Evolutionary conservation across 2,797 vertebrate species (phyloP).

Genomic region (Syngnathus rostellatus): DNA sequence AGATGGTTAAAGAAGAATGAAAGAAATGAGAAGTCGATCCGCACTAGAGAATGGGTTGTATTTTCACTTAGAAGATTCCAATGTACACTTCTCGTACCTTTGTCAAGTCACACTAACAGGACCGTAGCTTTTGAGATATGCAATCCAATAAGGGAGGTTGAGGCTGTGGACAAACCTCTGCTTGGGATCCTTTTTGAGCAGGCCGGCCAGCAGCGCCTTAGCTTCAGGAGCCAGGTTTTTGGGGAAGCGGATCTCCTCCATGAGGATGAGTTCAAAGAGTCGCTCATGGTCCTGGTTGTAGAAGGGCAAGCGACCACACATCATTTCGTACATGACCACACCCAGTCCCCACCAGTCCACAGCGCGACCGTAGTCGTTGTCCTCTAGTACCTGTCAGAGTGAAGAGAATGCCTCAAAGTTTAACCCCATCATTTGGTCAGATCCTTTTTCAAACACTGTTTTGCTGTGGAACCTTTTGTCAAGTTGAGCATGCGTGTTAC

Average conservation of each 20-base stretch:
- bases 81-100: neutral
- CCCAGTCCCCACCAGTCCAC: slow-evolving; percentile 98
- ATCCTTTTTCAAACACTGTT: neutral
- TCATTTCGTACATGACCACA: slow-evolving; percentile 97
- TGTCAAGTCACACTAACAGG: neutral
- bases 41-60: too few relatives aligned
- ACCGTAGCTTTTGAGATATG: neutral
- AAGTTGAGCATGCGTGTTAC: slow-evolving; percentile 47
- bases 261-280: slow-evolving; percentile 91
- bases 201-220: slow-evolving; percentile 80
- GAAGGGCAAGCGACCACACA: slow-evolving; percentile 91
- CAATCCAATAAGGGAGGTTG: neutral
- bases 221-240: slow-evolving; percentile 85
- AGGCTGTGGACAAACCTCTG: slow-evolving; percentile 66
- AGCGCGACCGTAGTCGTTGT: slow-evolving; percentile 89
- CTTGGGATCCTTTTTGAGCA: slow-evolving; percentile 92
- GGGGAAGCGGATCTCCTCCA: slow-evolving; percentile 93
- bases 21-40: too few relatives aligned
- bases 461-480: neutral
- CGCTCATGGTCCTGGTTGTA: slow-evolving; percentile 96
- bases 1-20: too few relatives aligned
- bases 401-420: neutral
- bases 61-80: neutral
- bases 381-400: slow-evolving; percentile 79
- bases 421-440: too few relatives aligned